A percentile compares a stretch with the other conserved stretches of the same genome.
Conservation (phyloP, 2,888 invertebrate species). For the Zygogramma bicolorata region DNA sequence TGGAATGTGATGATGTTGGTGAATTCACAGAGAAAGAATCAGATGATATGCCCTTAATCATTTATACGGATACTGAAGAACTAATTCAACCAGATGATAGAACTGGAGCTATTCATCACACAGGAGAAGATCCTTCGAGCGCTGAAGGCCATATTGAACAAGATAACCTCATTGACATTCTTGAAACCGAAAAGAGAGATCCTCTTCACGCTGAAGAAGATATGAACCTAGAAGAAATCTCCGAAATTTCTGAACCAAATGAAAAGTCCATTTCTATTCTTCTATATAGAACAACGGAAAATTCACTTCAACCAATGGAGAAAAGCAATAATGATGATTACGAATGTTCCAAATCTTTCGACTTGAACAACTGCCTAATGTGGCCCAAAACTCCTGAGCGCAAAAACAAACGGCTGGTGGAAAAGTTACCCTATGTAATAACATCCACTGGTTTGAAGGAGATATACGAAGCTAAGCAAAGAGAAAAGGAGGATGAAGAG, state of each 20-base stretch:
- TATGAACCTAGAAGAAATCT: neutral
- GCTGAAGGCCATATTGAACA: neutral
- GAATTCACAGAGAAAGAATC: neutral
- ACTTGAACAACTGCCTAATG: neutral
- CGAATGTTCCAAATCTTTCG: neutral
- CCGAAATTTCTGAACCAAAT: neutral
- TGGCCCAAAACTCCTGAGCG: conserved; percentile 12
- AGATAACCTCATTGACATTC: neutral
- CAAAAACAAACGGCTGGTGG: conserved; percentile 1
- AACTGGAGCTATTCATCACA: neutral
- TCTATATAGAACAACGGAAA: neutral
- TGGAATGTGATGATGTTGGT: neutral
- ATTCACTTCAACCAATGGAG: neutral
- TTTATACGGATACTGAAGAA: neutral
- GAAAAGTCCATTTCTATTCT: neutral
- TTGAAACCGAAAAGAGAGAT: neutral
- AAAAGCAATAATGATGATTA: neutral
- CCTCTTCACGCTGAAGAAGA: neutral
- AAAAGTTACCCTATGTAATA: conserved; percentile 2
- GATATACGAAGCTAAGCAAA: neutral
- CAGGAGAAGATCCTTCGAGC: neutral
- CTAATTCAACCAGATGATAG: neutral
- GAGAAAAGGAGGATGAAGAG: neutral
- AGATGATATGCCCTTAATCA: neutral
- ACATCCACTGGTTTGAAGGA: neutral